A percentile compares a stretch with the other conserved stretches of the same genome.
phyloP scores from a whole-genome alignment of 2,797 vertebrate species.

The Perdix hodgsoniae region DNA sequence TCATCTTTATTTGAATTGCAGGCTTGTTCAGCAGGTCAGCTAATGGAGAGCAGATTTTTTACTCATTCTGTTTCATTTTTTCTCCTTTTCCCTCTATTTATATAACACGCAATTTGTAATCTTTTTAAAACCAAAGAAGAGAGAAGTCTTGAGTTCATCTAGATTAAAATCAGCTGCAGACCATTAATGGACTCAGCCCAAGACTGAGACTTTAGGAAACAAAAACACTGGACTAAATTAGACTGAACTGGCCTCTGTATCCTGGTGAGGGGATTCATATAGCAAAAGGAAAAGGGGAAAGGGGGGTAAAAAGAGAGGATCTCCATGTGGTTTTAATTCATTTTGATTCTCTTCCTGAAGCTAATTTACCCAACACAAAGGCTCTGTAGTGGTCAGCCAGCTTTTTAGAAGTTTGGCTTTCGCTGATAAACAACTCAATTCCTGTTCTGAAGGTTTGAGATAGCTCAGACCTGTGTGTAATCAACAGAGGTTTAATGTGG shows the following conservation, averaged over 20 bases:
- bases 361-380: slow-evolving; percentile 80
- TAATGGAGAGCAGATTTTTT: slow-evolving; percentile 75
- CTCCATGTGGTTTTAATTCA: slow-evolving; percentile 83
- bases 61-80: slow-evolving; percentile 59
- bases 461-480: slow-evolving; percentile 77
- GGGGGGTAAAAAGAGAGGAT: slow-evolving; percentile 61
- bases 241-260: slow-evolving; percentile 79
- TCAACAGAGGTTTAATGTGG: slow-evolving; percentile 77
- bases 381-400: slow-evolving; percentile 65
- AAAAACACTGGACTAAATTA: slow-evolving; percentile 82
- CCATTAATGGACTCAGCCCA: slow-evolving; percentile 79
- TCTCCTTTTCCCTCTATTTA: slow-evolving; percentile 63
- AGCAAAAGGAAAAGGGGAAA: slow-evolving; percentile 36
- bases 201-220: slow-evolving; percentile 80
- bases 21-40: slow-evolving; percentile 48
- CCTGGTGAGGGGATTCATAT: slow-evolving; percentile 72
- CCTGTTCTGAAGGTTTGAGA: slow-evolving; percentile 61
- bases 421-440: slow-evolving; percentile 70
- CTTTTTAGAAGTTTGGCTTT: slow-evolving; percentile 66
- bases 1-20: slow-evolving; percentile 65
- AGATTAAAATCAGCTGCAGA: slow-evolving; percentile 83
- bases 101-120: slow-evolving; percentile 80
- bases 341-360: slow-evolving; percentile 81
- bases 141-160: slow-evolving; percentile 77
- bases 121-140: slow-evolving; percentile 79